Conservation (phyloP, 2,797 vertebrate genomes). For the Microctenopoma steveboyesi region DNA sequence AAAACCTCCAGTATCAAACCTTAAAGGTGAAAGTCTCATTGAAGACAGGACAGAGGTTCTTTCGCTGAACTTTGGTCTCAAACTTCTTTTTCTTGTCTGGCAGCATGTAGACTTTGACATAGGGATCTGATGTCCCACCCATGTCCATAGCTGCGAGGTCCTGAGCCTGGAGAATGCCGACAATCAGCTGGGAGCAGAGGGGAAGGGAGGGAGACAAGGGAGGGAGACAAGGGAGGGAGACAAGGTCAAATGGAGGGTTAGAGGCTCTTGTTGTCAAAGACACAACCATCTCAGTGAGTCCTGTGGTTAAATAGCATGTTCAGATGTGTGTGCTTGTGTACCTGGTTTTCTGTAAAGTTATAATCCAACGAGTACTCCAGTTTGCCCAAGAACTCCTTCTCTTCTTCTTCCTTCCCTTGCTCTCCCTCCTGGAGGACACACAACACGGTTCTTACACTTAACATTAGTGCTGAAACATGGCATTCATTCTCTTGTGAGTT, state of each 20-base stretch:
- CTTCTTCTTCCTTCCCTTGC: conserved; percentile 78
- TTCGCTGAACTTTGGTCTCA: conserved; percentile 92
- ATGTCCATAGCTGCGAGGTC: conserved; percentile 90
- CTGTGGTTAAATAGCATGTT: background rate
- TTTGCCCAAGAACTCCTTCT: conserved; percentile 85
- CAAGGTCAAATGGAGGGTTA: no score
- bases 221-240: no score
- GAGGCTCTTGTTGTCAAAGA: no score
- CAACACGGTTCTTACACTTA: background rate
- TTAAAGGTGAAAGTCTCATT: conserved; percentile 92
- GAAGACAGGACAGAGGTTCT: conserved; percentile 90
- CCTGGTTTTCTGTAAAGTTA: conserved; percentile 90
- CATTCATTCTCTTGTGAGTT: no score
- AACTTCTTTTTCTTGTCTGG: conserved; percentile 93
- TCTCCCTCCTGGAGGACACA: conserved; percentile 75
- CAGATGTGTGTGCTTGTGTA: conserved; percentile 67
- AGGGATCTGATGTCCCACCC: conserved; percentile 91
- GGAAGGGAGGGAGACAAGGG: no score
- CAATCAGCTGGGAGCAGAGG: conserved; percentile 81
- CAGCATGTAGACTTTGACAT: conserved; percentile 90
- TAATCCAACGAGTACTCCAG: conserved; percentile 91
- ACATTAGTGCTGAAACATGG: background rate
- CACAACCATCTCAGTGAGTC: background rate
- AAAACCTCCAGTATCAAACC: conserved; percentile 63
- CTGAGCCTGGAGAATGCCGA: conserved; percentile 90